Base-by-base conservation (phyloP, 1,140 invertebrate genomes). In the Nasonia vitripennis region DNA sequence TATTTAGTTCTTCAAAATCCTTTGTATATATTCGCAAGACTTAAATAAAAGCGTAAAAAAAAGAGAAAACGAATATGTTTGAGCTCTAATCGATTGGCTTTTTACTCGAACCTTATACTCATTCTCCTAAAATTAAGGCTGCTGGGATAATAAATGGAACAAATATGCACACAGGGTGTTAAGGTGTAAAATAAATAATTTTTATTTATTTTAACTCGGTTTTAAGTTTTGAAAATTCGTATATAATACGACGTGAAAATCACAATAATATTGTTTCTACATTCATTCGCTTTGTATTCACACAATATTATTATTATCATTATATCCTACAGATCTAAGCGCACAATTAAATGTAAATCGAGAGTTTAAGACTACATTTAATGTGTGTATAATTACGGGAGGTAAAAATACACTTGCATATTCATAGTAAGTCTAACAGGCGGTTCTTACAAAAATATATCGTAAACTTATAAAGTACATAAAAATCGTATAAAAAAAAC, bases 1-100 rank as follows among this genome's bases (percentile, higher is more conserved):
- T 92, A 91, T 91, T 92, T 92, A 92, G 89, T 92, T 92, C 90
- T 91, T 27, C 86, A 88, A 45, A 7, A 92, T 93, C 89, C 90
- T 92, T 92, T 93, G 91, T 93, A 90, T 91, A 91, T 93, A 93
- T 92, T 91, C 90, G 91, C 90, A 93, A 92, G 89, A 92, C 91
- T 93, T 91, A 92, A 86, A 93, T 93, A 92, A 93, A 92, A 92
- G 90, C 75, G 84, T 73, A 86, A 86, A 87, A 89, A 86, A 88
- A 87, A 87, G 62, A 73, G 51, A 74, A 20, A 83, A 41, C 6
- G 14, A 78, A 70, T 41, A 48, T 7, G 12, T 68, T 9, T 78
- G 2, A 37, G 48, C 41, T 37, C 27, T 77, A 78, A 84, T 84
- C 71, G 68, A 78, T 78, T 78, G 70, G 11, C 27, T 48, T 68